phyloP scores from a whole-genome alignment of 2,888 invertebrate genomes.

The Chrysolina oricalcia region DNA sequence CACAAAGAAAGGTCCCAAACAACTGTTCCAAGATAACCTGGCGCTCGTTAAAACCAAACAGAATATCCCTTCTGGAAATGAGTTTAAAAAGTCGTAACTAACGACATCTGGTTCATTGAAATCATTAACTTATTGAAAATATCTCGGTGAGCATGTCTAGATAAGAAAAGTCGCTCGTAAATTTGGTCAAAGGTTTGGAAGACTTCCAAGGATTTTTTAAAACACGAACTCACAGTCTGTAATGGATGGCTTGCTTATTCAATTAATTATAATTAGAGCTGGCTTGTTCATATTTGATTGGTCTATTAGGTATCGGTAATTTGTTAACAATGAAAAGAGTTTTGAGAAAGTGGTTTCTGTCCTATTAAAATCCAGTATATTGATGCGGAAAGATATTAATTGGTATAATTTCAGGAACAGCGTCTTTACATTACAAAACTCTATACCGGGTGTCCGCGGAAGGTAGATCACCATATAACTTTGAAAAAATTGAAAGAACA shows the following conservation, averaged over 20 bases:
- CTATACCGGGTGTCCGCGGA: too few species aligned
- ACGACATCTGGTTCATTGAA: slow-evolving; percentile 45
- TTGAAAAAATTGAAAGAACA: too few species aligned
- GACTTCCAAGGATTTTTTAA: slow-evolving; percentile 32
- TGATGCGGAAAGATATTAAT: background rate
- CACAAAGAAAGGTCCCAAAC: background rate
- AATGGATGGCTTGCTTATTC: background rate
- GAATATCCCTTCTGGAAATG: slow-evolving; percentile 1
- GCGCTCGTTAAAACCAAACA: slow-evolving; percentile 2
- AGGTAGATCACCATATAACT: too few species aligned
- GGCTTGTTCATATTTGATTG: background rate
- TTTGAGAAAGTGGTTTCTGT: background rate
- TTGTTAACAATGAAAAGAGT: slow-evolving; percentile 4
- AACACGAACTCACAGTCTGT: slow-evolving; percentile 3
- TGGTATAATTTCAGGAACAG: background rate
- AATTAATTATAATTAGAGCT: slow-evolving; percentile 12
- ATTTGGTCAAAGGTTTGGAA: slow-evolving; percentile 40
- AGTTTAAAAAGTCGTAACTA: slow-evolving; percentile 35
- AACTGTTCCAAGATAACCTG: background rate
- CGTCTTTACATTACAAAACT: background rate
- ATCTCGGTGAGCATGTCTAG: slow-evolving; percentile 23
- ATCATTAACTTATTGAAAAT: slow-evolving; percentile 49
- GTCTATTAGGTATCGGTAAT: slow-evolving; percentile 17
- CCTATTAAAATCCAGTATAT: background rate
- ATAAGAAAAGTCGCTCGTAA: slow-evolving; percentile 27